Evolutionary conservation across 1,140 invertebrate species (phyloP), one percentile per base, ranked within the genome.

Genomic region (Halotydeus destructor): DNA sequence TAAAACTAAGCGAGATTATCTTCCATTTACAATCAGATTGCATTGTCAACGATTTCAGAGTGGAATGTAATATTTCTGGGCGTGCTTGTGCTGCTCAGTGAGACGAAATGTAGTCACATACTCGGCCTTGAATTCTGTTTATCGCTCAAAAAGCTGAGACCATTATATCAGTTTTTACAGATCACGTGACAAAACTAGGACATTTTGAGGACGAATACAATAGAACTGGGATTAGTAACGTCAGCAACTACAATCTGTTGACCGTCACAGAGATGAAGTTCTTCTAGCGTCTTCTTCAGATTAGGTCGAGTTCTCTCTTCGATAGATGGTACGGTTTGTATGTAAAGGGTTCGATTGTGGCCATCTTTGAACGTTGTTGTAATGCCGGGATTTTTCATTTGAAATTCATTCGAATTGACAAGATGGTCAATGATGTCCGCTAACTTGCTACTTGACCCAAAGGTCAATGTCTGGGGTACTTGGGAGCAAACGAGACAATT

Each of bases 281-380:
- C 86, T 54, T 55, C 53, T 24, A 96, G 59, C 39, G 78, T 77
- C 63, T 83, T 85, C 41, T 76, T 78, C 24, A 94, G 67, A 64
- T 94, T 93, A 21, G 60, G 56, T 50, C 76, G 69, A 0, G 86
- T 91, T 54, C 77, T 75, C 45, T 63, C 59, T 60, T 93, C 84
- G 47, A 94, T 88, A 49, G 79, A 84, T 44, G 75, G 69, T 3
- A 93, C 76, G 5, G 73, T 78, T 38, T 76, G 72, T 71, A 94
- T 88, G 52, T 93, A 97, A 5, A 97, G 61, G 1, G 88, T 96
- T 60, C 78, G 81, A 55, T 76, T 78, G 58, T 78, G 83, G 3
- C 82, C 84, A 55, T 75, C 67, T 9, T 82, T 65, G 31, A 63
- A 67, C 14, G 80, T 74, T 2, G 80, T 83, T 14, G 89, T 60